These are phyloP conservation scores for Thripadectes ignobilis DNA, from an alignment of 2,797 vertebrate genomes.

Conservation along the genomic window DNA sequence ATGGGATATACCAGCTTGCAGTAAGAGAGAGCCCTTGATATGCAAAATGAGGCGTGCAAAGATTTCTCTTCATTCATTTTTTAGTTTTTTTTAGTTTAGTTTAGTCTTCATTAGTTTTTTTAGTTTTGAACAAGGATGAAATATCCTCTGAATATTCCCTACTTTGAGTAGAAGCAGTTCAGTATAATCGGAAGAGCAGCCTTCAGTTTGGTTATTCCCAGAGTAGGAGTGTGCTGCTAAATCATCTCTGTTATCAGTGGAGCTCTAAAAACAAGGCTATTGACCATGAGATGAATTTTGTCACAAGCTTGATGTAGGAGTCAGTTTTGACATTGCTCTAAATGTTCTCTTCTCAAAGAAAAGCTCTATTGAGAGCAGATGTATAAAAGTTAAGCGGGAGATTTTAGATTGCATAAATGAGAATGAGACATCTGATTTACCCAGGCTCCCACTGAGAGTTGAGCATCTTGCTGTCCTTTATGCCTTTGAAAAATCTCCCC, in stretches of 20 bases:
- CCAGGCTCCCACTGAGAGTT: conserved; percentile 22
- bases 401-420: conserved; percentile 51
- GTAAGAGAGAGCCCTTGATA: conserved; percentile 8
- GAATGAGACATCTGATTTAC: conserved; percentile 52
- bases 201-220: conserved; percentile 59
- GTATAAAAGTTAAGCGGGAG: conserved; percentile 41
- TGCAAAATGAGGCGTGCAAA: conserved; percentile 15
- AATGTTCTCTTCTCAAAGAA: conserved; percentile 52
- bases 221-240: conserved; percentile 43
- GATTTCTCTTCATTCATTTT: conserved; percentile 33
- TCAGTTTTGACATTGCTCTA: conserved; percentile 65
- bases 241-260: conserved; percentile 58
- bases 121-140: conserved; percentile 13
- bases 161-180: neutral
- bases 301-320: conserved; percentile 65
- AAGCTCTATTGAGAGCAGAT: conserved; percentile 53
- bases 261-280: conserved; percentile 70
- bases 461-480: conserved; percentile 14
- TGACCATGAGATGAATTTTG: conserved; percentile 69
- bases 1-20: neutral
- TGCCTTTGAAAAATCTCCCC: conserved; percentile 35
- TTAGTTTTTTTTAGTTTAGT: too few species aligned
- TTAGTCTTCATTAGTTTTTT: too few species aligned
- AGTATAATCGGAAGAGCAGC: neutral
- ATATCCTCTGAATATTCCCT: neutral